These are phyloP conservation scores for Coracopsis vasa DNA, from an alignment of 2,113 vertebrate genomes.

Conservation along the genomic window DNA sequence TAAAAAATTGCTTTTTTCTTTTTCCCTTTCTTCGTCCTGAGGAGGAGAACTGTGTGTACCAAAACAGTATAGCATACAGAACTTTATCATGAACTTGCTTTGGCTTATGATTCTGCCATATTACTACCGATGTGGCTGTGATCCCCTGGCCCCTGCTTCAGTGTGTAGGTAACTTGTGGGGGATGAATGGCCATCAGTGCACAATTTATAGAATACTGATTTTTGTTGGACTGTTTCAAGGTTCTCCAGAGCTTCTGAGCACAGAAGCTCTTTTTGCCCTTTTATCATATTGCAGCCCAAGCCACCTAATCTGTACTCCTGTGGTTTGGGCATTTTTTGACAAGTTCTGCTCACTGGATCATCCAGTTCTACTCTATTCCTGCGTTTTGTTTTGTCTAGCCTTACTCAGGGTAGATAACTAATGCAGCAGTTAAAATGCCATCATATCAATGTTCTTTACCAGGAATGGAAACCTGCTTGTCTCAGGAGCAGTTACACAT, in stretches of 20 bases:
- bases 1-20: not conserved
- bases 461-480: not conserved
- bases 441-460: not conserved
- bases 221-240: not conserved
- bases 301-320: not conserved
- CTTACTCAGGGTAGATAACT: not conserved
- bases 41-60: not conserved
- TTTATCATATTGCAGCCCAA: not conserved
- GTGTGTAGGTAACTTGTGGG: fast-evolving
- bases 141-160: not conserved
- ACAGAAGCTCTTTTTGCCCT: not conserved
- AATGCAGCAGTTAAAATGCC: not conserved
- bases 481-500: not conserved
- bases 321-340: not conserved
- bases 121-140: fast-evolving
- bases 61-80: not conserved
- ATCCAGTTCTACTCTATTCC: not conserved
- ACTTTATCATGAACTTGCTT: not conserved
- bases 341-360: not conserved
- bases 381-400: constrained; percentile 11
- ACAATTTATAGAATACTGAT: not conserved
- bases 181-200: not conserved
- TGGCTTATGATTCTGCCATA: not conserved
- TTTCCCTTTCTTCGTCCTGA: not conserved
- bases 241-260: not conserved